Percentiles rank a stretch among this genome's conserved stretches.
Evolutionary conservation across 1,140 invertebrate species (phyloP).

Genomic region (Penaeus vannamei): DNA sequence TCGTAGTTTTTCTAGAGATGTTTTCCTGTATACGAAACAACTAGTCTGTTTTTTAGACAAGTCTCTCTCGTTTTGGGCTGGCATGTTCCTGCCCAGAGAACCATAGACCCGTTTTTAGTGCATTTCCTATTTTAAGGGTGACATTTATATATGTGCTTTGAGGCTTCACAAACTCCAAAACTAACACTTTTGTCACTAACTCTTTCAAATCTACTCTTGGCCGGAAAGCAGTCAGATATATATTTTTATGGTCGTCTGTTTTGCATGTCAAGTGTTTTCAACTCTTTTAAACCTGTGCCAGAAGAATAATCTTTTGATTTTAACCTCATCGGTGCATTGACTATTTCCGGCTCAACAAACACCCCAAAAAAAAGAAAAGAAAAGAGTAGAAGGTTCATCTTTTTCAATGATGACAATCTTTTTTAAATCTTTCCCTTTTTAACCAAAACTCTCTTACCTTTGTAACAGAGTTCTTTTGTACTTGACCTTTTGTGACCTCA

Average conservation of each 20-base stretch:
- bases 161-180: constrained; percentile 25
- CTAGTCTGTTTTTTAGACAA: constrained; percentile 1
- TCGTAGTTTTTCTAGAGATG: constrained; percentile 1
- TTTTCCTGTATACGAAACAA: constrained; percentile 16
- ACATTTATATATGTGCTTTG: background rate
- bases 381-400: too few species aligned
- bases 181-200: constrained; percentile 49
- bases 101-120: constrained; percentile 24
- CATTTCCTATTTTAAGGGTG: constrained; percentile 26
- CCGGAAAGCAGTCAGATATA: background rate
- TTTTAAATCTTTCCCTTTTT: background rate
- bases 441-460: background rate
- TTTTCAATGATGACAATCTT: too few species aligned
- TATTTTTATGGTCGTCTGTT: background rate
- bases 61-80: constrained; percentile 32
- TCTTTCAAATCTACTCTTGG: constrained; percentile 31
- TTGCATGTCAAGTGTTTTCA: background rate
- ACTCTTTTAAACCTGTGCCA: too few species aligned
- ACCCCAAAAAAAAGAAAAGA: too few species aligned
- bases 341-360: too few species aligned
- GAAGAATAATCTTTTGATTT: too few species aligned
- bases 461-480: background rate
- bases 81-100: constrained; percentile 48
- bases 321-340: too few species aligned
- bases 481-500: background rate